A percentile compares a stretch with the other conserved stretches of the same genome.
Conservation (phyloP, 1,140 invertebrate genomes). For the Ostrea edulis region DNA sequence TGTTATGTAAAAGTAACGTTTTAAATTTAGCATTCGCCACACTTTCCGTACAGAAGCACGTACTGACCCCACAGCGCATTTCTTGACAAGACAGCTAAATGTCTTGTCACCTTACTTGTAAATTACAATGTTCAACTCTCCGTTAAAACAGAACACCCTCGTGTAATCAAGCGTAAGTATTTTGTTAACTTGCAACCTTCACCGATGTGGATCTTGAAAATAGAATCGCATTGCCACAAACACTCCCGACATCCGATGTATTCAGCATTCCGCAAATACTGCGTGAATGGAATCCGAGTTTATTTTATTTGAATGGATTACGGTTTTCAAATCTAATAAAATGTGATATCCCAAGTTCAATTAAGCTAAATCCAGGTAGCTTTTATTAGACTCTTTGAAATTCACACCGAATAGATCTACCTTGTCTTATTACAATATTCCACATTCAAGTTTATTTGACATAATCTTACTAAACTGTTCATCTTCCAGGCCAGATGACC, state of each 20-base stretch:
- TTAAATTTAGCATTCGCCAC: no score
- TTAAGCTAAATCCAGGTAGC: not conserved
- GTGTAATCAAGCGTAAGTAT: slow-evolving; percentile 16
- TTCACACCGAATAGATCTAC: not conserved
- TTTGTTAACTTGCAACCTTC: slow-evolving; percentile 12
- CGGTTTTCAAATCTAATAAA: no score
- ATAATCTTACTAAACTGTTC: not conserved
- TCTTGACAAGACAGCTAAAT: slow-evolving; percentile 2
- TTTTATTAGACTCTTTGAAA: not conserved
- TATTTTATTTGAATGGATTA: no score
- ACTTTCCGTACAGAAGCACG: slow-evolving; percentile 4
- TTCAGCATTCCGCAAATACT: not conserved
- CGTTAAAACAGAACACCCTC: slow-evolving; percentile 26
- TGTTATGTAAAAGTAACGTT: no score
- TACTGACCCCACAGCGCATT: slow-evolving; percentile 2
- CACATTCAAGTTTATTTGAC: not conserved
- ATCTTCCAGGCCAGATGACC: not conserved
- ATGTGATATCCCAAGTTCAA: no score
- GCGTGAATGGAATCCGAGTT: not conserved
- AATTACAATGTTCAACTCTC: slow-evolving; percentile 28
- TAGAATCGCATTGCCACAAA: slow-evolving; percentile 7
- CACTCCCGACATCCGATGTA: not conserved
- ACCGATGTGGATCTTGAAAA: not conserved
- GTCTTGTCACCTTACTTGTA: slow-evolving; percentile 5
- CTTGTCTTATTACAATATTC: no score